Evolutionary conservation across 2,797 vertebrate genomes (phyloP).

Genomic region (Lacerta agilis): DNA sequence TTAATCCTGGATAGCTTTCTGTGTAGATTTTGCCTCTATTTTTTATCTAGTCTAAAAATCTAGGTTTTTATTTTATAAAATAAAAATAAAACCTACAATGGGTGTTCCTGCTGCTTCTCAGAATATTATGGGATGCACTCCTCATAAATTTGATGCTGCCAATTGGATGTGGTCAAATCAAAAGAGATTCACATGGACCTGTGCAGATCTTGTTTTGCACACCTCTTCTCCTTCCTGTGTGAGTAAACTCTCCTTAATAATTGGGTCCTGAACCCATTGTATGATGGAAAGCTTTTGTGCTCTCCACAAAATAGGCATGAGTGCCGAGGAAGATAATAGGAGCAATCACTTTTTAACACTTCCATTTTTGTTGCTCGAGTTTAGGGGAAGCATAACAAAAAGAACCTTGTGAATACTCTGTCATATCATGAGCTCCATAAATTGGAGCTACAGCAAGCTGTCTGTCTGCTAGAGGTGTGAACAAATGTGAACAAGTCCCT

Average conservation of each 20-base stretch:
- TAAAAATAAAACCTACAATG: not conserved
- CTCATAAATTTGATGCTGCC: not conserved
- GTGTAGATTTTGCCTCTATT: too few species aligned
- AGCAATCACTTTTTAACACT: not conserved
- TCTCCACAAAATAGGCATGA: conserved; percentile 13
- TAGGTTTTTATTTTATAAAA: not conserved
- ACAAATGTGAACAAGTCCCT: conserved; percentile 66
- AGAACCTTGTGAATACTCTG: conserved; percentile 41
- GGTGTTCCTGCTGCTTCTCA: not conserved
- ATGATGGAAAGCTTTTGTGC: not conserved
- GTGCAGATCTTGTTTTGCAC: not conserved
- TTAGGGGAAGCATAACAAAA: conserved; percentile 22
- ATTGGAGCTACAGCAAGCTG: conserved; percentile 66
- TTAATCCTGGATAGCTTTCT: too few species aligned
- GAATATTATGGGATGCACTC: not conserved
- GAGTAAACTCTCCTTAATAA: not conserved
- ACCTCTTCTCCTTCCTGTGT: not conserved
- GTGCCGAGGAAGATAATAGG: not conserved
- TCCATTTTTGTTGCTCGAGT: conserved; percentile 36
- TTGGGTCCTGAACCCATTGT: not conserved
- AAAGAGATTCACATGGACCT: not conserved
- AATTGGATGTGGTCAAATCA: not conserved
- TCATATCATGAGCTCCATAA: conserved; percentile 56
- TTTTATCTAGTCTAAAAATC: not conserved
- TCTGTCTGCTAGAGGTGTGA: conserved; percentile 73